Percentiles rank a stretch among this genome's conserved stretches.
phyloP scores from a whole-genome alignment of 2,888 invertebrate genomes.

The Synanthedon formicaeformis region DNA sequence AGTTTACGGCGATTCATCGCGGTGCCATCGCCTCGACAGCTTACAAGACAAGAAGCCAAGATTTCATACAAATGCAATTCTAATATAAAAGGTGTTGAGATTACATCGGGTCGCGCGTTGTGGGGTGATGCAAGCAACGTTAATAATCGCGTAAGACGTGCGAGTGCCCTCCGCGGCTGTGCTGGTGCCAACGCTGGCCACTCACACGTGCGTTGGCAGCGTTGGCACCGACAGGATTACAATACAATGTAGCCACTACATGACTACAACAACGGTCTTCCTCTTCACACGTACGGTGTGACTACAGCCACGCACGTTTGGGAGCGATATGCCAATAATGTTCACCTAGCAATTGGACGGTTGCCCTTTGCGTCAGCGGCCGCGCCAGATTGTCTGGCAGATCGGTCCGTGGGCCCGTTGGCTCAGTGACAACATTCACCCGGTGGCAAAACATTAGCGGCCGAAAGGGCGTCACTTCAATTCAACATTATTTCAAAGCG shows the following conservation, averaged over 20 bases:
- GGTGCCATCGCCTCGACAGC: no score
- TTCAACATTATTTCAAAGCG: no score
- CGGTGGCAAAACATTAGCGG: background rate
- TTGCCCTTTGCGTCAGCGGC: background rate
- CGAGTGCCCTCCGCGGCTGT: background rate
- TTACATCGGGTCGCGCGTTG: no score
- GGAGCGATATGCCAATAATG: background rate
- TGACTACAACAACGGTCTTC: no score
- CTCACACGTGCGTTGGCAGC: background rate
- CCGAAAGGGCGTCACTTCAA: no score
- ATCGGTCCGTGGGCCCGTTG: background rate
- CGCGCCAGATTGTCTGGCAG: background rate
- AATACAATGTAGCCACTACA: no score
- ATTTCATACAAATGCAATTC: background rate
- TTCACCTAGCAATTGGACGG: background rate
- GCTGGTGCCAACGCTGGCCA: background rate
- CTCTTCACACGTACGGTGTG: no score
- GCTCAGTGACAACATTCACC: background rate
- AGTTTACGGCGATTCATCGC: no score
- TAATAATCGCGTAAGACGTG: background rate
- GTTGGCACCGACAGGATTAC: no score
- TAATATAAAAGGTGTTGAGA: background rate
- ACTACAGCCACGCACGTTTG: background rate
- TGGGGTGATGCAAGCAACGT: background rate
- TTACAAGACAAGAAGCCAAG: no score